Base-by-base conservation (phyloP, 2,797 vertebrate genomes). In the Clamator glandarius region DNA sequence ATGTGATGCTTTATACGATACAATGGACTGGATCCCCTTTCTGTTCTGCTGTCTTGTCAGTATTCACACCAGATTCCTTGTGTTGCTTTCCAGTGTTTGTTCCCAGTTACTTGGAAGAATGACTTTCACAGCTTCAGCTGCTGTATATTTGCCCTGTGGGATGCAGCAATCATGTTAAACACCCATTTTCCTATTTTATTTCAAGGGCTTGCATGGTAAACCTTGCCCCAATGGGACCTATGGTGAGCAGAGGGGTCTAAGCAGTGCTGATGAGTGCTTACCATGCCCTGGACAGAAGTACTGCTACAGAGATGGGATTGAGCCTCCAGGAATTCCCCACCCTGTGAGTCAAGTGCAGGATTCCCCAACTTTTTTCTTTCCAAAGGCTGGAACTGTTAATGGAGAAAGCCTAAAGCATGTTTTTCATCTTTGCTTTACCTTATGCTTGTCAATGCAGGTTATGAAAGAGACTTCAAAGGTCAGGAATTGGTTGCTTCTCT, bases 171-270 rank as follows among this genome's bases (percentile, higher is more conserved):
- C 14, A 0, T 9, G 8, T 16, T 54, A 28, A 50, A 78, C 6
- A 18, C 13, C 33, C 39, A 7, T 61, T 84, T 55, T 85, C 24
- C 62, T 73, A 0, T 51, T 63, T 59, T 9, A 1, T 46, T 48
- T 75, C 51, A 48, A 99, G 98, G 97, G 98, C 82, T 98, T 98
- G 28, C 98, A 98, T 67, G 98, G 98, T 6, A 95, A 98, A 81
- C 97, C 98, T 9, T 99, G 99, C 89, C 98, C 98, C 19, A 99
- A 98, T 58, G 99, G 99, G 52, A 99, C 98, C 11, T 99, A 98
- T 25, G 86, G 98, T 42, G 97, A 95, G 36, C 96, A 94, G 76
- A 97, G 97, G 42, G 99, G 98, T 51, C 96, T 99, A 29, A 97
- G 98, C 76, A 97, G 98, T 3, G 82, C 96, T 82, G 97, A 95